A percentile compares a stretch with the other conserved stretches of the same genome.
Conservation (phyloP, 2,888 invertebrate genomes). For the Conus canariensis region DNA sequence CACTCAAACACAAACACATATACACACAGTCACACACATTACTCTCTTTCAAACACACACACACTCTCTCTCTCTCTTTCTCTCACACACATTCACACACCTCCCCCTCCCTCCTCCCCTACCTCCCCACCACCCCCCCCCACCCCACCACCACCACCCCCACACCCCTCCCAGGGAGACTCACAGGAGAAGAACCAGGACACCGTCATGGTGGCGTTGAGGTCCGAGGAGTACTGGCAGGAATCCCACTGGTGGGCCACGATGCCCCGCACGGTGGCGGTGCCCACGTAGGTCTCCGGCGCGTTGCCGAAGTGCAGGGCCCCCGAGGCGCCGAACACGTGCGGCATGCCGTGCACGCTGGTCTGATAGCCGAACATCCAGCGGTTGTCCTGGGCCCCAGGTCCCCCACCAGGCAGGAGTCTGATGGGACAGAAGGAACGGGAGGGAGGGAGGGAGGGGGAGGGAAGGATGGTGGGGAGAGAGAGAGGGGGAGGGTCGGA, state of each 20-base stretch:
- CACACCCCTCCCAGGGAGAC: background rate
- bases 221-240: constrained; percentile 62
- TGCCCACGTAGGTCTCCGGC: constrained; percentile 56
- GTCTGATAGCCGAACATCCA: constrained; percentile 60
- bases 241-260: constrained; percentile 61
- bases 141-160: background rate
- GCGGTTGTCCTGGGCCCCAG: constrained; percentile 50
- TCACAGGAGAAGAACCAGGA: constrained; percentile 62
- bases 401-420: constrained; percentile 51
- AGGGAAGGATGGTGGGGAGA: no score
- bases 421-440: background rate
- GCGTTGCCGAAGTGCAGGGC: constrained; percentile 58
- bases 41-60: background rate
- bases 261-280: constrained; percentile 56
- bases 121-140: background rate
- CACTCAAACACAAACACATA: background rate
- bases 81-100: constrained; percentile 8
- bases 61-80: background rate
- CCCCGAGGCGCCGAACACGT: constrained; percentile 58
- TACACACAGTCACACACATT: background rate
- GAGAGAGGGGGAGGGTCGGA: no score
- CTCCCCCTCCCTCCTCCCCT: background rate
- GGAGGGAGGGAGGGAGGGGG: no score
- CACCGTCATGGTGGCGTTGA: constrained; percentile 65
- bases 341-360: constrained; percentile 38